A percentile compares a stretch with the other conserved stretches of the same genome.
These are phyloP conservation scores for Cabera pusaria DNA, from an alignment of 2,888 invertebrate species.

Conservation along the genomic window DNA sequence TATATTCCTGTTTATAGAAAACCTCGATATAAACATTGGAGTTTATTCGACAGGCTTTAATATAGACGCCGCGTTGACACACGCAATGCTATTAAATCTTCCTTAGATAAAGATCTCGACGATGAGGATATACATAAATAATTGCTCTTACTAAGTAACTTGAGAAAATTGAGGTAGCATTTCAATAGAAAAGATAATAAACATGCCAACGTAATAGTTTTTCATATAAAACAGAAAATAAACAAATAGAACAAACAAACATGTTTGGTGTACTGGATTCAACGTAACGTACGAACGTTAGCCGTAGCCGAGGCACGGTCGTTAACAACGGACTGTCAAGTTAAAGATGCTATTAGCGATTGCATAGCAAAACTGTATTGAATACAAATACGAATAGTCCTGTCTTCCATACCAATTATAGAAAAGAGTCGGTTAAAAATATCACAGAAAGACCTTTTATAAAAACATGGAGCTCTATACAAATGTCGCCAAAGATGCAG, in stretches of 20 bases:
- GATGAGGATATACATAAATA: too few relatives aligned
- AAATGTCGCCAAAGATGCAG: conserved; percentile 58
- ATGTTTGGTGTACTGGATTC: too few relatives aligned
- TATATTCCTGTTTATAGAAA: conserved; percentile 35
- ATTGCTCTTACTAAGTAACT: too few relatives aligned
- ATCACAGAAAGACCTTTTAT: conserved; percentile 48
- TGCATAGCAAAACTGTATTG: conserved; percentile 36
- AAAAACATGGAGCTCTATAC: conserved; percentile 55
- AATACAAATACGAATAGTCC: conserved; percentile 36
- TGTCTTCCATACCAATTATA: conserved; percentile 43
- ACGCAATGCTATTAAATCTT: conserved; percentile 1
- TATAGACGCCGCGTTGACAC: conserved; percentile 24
- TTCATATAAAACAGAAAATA: too few relatives aligned
- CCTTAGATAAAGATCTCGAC: too few relatives aligned
- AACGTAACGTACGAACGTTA: too few relatives aligned
- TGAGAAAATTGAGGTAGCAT: too few relatives aligned
- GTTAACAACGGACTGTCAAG: conserved; percentile 1
- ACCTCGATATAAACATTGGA: conserved; percentile 36
- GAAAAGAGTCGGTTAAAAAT: conserved; percentile 29
- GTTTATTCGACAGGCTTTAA: conserved; percentile 33
- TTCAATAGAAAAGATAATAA: too few relatives aligned
- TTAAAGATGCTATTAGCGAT: conserved; percentile 20
- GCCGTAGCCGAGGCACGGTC: background rate
- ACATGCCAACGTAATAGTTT: too few relatives aligned
- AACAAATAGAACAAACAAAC: too few relatives aligned